phyloP scores from a whole-genome alignment of 2,113 vertebrate species.

The Lycaon pictus region DNA sequence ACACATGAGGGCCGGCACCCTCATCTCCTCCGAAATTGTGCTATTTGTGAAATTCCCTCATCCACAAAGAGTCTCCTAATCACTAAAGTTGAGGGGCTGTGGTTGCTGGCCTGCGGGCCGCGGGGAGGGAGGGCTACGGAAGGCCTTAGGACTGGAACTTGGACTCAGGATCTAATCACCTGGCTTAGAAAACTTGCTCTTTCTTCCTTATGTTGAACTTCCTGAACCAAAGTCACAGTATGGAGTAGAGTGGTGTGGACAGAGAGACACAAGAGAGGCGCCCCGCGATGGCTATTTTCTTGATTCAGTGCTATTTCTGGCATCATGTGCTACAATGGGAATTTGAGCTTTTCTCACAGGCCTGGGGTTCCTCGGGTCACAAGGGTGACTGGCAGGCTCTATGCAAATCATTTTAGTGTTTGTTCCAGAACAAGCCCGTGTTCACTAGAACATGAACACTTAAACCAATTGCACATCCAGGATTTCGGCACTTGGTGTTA shows the following conservation, averaged over 20 bases:
- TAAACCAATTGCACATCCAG: conserved; percentile 88
- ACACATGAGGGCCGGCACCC: not conserved
- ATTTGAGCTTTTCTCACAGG: conserved; percentile 67
- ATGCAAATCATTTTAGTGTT: conserved; percentile 82
- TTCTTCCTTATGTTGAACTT: not conserved
- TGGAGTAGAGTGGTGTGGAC: conserved; percentile 89
- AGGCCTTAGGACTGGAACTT: not conserved
- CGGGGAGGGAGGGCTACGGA: not conserved
- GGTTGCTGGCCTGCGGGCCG: not conserved
- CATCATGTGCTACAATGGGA: conserved; percentile 91
- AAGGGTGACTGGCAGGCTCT: conserved; percentile 64
- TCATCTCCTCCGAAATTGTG: conserved; percentile 66
- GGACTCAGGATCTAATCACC: conserved; percentile 44
- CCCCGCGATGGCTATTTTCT: conserved; percentile 74
- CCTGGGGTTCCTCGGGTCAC: conserved; percentile 79
- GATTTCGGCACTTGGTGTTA: conserved; percentile 81
- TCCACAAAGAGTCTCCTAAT: conserved; percentile 80
- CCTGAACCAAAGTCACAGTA: conserved; percentile 86
- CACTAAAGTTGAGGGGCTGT: conserved; percentile 40
- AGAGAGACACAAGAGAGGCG: conserved; percentile 64
- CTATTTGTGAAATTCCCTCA: conserved; percentile 76
- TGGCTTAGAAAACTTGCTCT: conserved; percentile 84
- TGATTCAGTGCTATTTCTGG: conserved; percentile 86
- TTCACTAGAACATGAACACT: conserved; percentile 91
- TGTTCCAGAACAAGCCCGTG: conserved; percentile 85